Conservation (phyloP, 1,140 invertebrate genomes). For the Aphaenogaster floridana region DNA sequence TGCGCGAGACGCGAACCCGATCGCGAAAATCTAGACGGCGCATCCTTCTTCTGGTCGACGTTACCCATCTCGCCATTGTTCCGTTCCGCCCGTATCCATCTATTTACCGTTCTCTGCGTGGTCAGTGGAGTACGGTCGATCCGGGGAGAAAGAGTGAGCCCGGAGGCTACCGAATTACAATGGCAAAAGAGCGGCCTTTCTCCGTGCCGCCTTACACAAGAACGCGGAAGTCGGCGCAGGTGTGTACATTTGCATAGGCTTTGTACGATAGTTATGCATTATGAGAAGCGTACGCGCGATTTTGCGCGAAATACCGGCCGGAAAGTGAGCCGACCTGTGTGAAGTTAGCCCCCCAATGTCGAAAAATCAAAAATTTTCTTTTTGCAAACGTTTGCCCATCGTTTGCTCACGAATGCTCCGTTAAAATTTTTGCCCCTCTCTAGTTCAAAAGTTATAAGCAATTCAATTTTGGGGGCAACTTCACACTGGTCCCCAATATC, state of each 20-base stretch:
- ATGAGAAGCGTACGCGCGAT: neutral
- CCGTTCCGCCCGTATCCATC: slow-evolving; percentile 45
- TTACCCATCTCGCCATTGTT: slow-evolving; percentile 59
- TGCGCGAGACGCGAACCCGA: slow-evolving; percentile 44
- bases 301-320: slow-evolving; percentile 21
- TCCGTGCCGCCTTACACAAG: slow-evolving; percentile 12
- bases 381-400: no score
- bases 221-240: slow-evolving; percentile 59
- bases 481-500: no score
- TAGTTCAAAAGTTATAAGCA: no score
- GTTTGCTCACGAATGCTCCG: no score
- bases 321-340: neutral
- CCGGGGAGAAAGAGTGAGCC: slow-evolving; percentile 36
- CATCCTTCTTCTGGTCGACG: slow-evolving; percentile 31
- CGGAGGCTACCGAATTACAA: slow-evolving; percentile 74
- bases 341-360: no score
- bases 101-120: slow-evolving; percentile 51
- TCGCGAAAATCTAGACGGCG: slow-evolving; percentile 7
- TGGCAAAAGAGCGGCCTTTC: slow-evolving; percentile 67
- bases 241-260: slow-evolving; percentile 54
- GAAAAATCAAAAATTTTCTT: no score
- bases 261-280: slow-evolving; percentile 3
- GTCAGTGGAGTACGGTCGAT: slow-evolving; percentile 64
- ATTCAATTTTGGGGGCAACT: no score
- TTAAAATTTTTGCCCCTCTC: no score